Conservation (phyloP, 2,797 vertebrate species). For the Phyllotis vaccarum region DNA sequence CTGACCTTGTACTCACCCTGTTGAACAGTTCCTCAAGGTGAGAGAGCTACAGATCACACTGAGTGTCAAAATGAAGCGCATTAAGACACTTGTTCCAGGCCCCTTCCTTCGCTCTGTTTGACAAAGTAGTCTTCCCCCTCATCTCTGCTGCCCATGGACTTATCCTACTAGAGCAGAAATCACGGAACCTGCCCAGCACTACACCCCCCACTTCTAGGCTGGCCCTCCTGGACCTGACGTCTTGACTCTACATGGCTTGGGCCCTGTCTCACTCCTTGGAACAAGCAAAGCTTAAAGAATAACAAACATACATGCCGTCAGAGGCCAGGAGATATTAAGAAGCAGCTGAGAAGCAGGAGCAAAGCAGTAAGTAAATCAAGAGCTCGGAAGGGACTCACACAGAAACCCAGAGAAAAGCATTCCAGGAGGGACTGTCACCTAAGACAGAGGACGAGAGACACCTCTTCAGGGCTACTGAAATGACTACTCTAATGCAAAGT, state of each 20-base stretch:
- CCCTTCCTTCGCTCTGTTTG: not conserved
- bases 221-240: not conserved
- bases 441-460: not conserved
- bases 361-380: not conserved
- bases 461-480: not conserved
- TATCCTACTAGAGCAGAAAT: not conserved
- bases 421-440: not conserved
- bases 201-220: not conserved
- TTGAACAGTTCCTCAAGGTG: not conserved
- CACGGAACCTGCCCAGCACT: too few relatives aligned
- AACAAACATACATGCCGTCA: rapidly evolving
- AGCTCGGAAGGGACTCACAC: not conserved
- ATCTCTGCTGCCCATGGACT: not conserved
- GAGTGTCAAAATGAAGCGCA: not conserved
- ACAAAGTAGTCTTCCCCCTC: not conserved
- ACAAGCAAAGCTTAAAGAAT: not conserved
- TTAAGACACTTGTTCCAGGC: not conserved
- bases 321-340: not conserved
- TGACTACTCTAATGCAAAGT: not conserved
- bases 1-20: not conserved
- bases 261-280: not conserved
- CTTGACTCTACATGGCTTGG: not conserved
- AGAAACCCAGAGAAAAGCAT: not conserved
- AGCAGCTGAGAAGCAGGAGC: not conserved
- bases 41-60: not conserved